Evolutionary conservation across 2,797 vertebrate genomes (phyloP).

Genomic region (Ispidina lecontei): DNA sequence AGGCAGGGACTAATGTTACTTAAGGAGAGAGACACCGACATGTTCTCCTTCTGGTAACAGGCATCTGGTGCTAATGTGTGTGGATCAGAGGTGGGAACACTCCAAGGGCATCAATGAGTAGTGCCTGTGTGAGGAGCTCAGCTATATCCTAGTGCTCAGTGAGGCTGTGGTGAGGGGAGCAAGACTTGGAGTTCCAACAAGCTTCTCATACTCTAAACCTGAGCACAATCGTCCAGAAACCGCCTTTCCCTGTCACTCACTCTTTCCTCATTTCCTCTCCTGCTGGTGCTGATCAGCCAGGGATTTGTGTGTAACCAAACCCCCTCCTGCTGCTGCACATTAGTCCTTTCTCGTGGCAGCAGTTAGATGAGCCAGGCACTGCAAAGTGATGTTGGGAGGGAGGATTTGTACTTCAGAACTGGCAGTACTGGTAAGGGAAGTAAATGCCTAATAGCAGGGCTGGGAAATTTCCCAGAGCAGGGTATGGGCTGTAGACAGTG

Average conservation of each 20-base stretch:
- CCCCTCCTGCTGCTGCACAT: slow-evolving; percentile 51
- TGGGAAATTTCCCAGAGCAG: slow-evolving; percentile 47
- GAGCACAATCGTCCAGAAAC: slow-evolving; percentile 45
- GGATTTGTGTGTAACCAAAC: slow-evolving; percentile 72
- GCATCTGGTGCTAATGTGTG: slow-evolving; percentile 58
- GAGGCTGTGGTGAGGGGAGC: background rate
- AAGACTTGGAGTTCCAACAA: background rate
- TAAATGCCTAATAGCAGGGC: background rate
- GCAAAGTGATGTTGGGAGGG: background rate
- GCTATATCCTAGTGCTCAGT: background rate
- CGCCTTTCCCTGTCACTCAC: slow-evolving; percentile 56
- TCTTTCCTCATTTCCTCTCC: slow-evolving; percentile 67
- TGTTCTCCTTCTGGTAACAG: slow-evolving; percentile 13
- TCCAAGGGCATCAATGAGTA: background rate
- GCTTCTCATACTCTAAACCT: slow-evolving; percentile 43
- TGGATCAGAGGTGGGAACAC: slow-evolving; percentile 22
- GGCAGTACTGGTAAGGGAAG: slow-evolving; percentile 29
- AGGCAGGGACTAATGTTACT: slow-evolving; percentile 5
- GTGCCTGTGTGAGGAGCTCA: background rate
- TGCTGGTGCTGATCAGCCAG: slow-evolving; percentile 68
- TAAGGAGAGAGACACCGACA: background rate
- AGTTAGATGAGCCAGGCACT: slow-evolving; percentile 8
- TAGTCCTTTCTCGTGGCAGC: background rate
- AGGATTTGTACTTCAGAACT: background rate
- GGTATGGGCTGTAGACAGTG: slow-evolving; percentile 5